Evolutionary conservation across 2,888 invertebrate species (phyloP).

Genomic region (Lamproptera curius): DNA sequence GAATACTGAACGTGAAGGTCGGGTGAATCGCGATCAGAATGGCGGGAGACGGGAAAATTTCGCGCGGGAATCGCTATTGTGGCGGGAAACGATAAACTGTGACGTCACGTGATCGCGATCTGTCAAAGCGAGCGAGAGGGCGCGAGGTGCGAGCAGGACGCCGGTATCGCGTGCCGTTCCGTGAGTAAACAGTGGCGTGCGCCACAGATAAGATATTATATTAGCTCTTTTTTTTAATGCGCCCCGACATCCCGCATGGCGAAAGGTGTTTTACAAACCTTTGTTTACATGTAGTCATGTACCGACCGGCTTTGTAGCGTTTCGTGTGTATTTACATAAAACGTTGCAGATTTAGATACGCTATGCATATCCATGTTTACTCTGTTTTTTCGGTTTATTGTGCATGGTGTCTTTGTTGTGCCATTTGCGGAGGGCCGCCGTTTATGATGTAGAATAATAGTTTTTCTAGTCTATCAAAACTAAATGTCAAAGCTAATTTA

Average conservation of each 20-base stretch:
- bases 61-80: slow-evolving; percentile 29
- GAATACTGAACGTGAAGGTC: slow-evolving; percentile 21
- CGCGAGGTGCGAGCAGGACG: slow-evolving; percentile 41
- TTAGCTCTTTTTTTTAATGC: slow-evolving; percentile 17
- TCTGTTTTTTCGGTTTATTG: too few species aligned
- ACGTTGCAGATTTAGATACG: too few species aligned
- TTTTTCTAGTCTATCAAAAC: too few species aligned
- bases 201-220: slow-evolving; percentile 19
- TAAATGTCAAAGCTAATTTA: too few species aligned
- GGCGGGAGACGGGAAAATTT: slow-evolving; percentile 17
- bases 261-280: slow-evolving; percentile 12
- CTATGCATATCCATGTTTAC: slow-evolving; percentile 2
- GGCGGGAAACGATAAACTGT: slow-evolving; percentile 34
- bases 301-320: too few species aligned
- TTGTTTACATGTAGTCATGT: slow-evolving; percentile 12
- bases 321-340: too few species aligned
- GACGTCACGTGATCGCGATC: slow-evolving; percentile 54
- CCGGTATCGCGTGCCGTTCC: slow-evolving; percentile 38
- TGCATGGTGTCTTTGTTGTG: too few species aligned
- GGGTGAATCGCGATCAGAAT: slow-evolving; percentile 22
- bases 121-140: slow-evolving; percentile 64
- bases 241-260: slow-evolving; percentile 9
- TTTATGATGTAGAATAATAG: too few species aligned
- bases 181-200: slow-evolving; percentile 42
- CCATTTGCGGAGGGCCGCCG: too few species aligned